Conservation (phyloP, 2,113 vertebrate species). For the Platanista minor region DNA sequence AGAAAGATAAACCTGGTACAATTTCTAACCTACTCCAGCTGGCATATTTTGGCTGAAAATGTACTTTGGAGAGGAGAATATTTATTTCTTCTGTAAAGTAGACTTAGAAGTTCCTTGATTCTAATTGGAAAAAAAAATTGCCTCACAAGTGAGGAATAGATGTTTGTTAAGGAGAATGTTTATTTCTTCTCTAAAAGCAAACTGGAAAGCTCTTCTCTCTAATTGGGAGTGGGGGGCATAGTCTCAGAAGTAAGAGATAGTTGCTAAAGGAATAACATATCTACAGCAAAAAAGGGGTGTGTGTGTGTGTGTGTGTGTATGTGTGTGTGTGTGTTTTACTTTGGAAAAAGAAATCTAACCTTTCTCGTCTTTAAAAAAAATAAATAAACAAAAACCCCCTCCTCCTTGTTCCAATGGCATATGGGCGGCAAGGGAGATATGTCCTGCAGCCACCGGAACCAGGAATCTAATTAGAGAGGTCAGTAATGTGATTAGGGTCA, state of each 20-base stretch:
- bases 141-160: constrained; percentile 11
- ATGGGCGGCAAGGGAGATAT: not conserved
- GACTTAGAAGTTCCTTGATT: constrained; percentile 1
- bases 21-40: not conserved
- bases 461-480: not conserved
- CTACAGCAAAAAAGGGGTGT: not conserved
- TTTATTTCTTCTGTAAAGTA: constrained; percentile 55
- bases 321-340: not conserved
- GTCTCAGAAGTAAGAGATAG: not conserved
- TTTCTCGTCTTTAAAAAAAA: not conserved
- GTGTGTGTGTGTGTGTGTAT: not conserved
- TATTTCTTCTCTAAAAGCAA: constrained; percentile 20
- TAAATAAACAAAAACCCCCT: not conserved
- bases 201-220: not conserved
- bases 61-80: not conserved
- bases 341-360: not conserved
- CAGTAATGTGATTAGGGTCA: not conserved
- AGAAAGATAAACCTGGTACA: constrained; percentile 32
- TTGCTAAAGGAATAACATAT: not conserved
- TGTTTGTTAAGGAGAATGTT: not conserved
- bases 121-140: constrained; percentile 13
- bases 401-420: not conserved
- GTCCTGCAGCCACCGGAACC: not conserved
- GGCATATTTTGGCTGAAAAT: constrained; percentile 42
- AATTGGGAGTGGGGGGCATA: not conserved